Evolutionary conservation across 2,888 invertebrate genomes (phyloP).

Genomic region (Folsomia candida): DNA sequence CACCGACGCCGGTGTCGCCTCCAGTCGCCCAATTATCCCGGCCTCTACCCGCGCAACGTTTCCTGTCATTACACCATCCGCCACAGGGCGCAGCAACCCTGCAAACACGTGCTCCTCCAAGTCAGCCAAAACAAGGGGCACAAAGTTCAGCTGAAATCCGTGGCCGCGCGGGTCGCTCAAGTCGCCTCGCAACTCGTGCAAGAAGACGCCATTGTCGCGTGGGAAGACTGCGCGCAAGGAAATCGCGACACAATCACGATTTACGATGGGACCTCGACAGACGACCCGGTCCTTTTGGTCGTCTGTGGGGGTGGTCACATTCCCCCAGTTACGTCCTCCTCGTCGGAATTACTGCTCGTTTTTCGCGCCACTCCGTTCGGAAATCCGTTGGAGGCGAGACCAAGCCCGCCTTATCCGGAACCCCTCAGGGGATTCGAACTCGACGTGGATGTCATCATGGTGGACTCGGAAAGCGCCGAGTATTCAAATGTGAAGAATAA

Average conservation of each 20-base stretch:
- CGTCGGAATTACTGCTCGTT: conserved; percentile 80
- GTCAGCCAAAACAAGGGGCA: conserved; percentile 73
- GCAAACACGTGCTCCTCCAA: conserved; percentile 87
- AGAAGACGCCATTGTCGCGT: conserved; percentile 58
- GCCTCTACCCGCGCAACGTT: conserved; percentile 88
- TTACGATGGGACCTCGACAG: conserved; percentile 78
- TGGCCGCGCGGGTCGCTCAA: background rate
- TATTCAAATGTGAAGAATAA: conserved; percentile 60
- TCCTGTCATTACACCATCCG: conserved; percentile 85
- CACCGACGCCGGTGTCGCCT: conserved; percentile 79
- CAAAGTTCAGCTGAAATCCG: conserved; percentile 68
- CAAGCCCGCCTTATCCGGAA: conserved; percentile 45
- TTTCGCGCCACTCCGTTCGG: conserved; percentile 82
- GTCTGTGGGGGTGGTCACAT: conserved; percentile 75
- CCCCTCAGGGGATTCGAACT: conserved; percentile 74
- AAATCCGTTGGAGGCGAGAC: conserved; percentile 66
- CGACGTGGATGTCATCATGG: conserved; percentile 84
- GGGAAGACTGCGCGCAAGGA: conserved; percentile 71
- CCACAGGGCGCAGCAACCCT: conserved; percentile 80
- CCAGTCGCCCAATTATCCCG: conserved; percentile 88
- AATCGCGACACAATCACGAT: conserved; percentile 75
- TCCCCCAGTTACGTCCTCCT: conserved; percentile 72
- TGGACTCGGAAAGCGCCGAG: conserved; percentile 81
- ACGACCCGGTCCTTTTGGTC: conserved; percentile 78
- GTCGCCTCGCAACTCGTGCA: background rate